Evolutionary conservation across 1,140 invertebrate genomes (phyloP), one percentile per base, ranked within the genome.

Genomic region (Eupeodes corollae): DNA sequence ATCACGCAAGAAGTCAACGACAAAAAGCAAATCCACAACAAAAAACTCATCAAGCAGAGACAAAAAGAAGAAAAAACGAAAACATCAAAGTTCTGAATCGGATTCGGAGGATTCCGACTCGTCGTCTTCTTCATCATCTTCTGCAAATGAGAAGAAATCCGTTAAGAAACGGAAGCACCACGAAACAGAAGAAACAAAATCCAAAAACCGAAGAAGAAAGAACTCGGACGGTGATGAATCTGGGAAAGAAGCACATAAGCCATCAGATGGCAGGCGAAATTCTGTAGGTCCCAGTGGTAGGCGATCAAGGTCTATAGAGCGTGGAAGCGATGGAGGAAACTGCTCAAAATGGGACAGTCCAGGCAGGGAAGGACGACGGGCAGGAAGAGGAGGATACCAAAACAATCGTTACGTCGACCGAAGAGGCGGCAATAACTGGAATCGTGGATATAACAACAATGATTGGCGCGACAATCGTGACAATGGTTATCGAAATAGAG

Each of bases 271-370:
- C 21, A 26, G 21, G 8, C 21, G 21, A 8, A 26, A 8, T 26
- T 26, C 21, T 26, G 21, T 8, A 26, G 21, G 8, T 3, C 21
- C 21, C 12, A 18, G 1, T 13, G 21, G 8, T 18, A 16, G 11
- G 10, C 13, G 15, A 19, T 21, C 14, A 16, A 19, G 21, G 13
- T 12, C 26, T 6, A 26, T 5, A 5, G 21, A 26, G 8, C 21
- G 21, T 26, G 3, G 8, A 5, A 26, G 21, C 21, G 21, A 26
- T 26, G 21, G 21, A 5, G 21, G 21, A 44, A 35, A 46, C 31
- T 18, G 40, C 14, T 66, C 64, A 31, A 68, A 61, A 47, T 67
- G 64, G 64, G 64, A 67, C 32, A 55, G 51, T 48, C 50, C 50
- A 26, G 55, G 56, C 33, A 56, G 58, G 0, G 62, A 64, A 6